phyloP scores from a whole-genome alignment of 1,140 invertebrate species.

The Diprion similis region DNA sequence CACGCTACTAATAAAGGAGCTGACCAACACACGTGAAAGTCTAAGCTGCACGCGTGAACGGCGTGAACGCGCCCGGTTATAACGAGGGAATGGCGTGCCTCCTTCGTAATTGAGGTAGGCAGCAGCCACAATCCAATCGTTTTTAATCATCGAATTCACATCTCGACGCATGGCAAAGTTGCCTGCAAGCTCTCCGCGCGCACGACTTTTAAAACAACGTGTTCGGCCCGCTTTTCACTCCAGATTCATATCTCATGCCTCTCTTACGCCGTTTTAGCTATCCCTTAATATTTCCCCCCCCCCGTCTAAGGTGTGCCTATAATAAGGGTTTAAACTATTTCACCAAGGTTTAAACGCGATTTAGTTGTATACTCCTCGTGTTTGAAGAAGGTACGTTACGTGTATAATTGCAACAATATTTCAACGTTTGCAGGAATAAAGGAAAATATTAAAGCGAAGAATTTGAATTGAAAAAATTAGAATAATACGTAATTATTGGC shows the following conservation, averaged over 20 bases:
- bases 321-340: no score
- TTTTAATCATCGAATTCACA: slow-evolving; percentile 59
- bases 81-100: slow-evolving; percentile 60
- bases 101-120: slow-evolving; percentile 55
- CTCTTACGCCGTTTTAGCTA: background rate
- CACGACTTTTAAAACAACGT: background rate
- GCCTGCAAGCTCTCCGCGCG: slow-evolving; percentile 18
- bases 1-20: slow-evolving; percentile 61
- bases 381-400: no score
- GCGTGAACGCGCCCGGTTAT: slow-evolving; percentile 24
- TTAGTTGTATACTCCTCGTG: no score
- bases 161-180: slow-evolving; percentile 33
- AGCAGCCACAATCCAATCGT: slow-evolving; percentile 57
- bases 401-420: no score
- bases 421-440: no score
- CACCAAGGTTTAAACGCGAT: no score
- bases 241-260: background rate
- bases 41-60: slow-evolving; percentile 19
- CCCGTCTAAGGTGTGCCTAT: background rate
- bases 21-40: slow-evolving; percentile 22
- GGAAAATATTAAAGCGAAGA: no score
- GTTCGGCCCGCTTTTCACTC: slow-evolving; percentile 2
- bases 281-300: background rate
- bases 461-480: no score
- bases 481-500: no score